Base-by-base conservation (phyloP, 2,888 invertebrate species). In the Drosophila barbarae region DNA sequence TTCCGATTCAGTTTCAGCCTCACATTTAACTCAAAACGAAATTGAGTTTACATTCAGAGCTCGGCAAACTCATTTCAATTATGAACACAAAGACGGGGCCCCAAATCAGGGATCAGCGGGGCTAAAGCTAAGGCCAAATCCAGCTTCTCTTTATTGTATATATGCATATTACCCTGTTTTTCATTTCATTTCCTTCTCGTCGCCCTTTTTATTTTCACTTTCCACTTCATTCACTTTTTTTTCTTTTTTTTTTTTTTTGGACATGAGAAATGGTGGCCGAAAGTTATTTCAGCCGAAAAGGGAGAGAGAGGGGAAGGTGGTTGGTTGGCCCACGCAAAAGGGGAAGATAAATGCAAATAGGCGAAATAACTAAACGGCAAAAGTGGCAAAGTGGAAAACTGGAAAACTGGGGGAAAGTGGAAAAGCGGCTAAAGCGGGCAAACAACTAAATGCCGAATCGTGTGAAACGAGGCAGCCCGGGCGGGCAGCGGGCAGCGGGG, bases 301-400 rank as follows among this genome's bases (percentile, higher is more conserved):
- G 56, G 52, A 4, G 5, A 1, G 23, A 5, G 35, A 35, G 18
- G 36, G 42, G 34, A 36, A 8, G n/a, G 23, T 4, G n/a, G 23
- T 23, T 4, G n/a, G 23, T 23, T 23, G 23, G 23, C 23, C 23
- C 23, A 23, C 23, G 4, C 23, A 9, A 34, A 53, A 39, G 42
- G 44, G 49, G 51, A 68, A 76, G 68, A 53, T 56, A 72, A 67
- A 78, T 67, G 76, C 71, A 78, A 77, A 81, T 76, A 64, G 66
- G 63, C 78, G 67, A 77, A 79, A 69, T 64, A 76, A 67, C 79
- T 66, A 72, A 78, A 63, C 59, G 61, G 53, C 39, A 41, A 60
- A 69, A 46, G 59, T 60, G 49, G 46, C 50, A 56, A 54, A 50
- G 30, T 15, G 47, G 49, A 18, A 59, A 30, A 52, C 49, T 15